Evolutionary conservation across 2,888 invertebrate species (phyloP), one percentile per base, ranked within the genome.

Genomic region (Cistogaster globosa): DNA sequence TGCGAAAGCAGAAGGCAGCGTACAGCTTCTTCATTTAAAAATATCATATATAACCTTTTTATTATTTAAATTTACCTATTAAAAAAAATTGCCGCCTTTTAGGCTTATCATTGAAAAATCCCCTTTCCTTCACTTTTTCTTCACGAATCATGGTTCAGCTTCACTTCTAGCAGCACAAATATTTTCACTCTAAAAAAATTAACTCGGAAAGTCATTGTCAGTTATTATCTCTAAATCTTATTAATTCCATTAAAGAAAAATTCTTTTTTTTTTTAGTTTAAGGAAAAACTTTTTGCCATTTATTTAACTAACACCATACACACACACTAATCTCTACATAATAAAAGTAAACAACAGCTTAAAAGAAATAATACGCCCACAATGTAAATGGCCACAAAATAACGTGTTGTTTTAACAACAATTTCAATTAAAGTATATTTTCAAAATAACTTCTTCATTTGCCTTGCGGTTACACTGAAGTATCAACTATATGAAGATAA

Each of bases 361-460:
- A 32, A 38, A 16, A 77, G 26, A 42, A 58, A 45, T 51, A 51
- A 65, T 14, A 42, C 48, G 57, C 36, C 20, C 16, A 51, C 55
- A 71, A 48, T 71, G 60, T 32, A 16, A 51, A 58, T 60, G 74
- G 57, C 62, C 69, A 63, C 76, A 75, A 69, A 79, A 60, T 48
- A 74, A 74, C 57, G 80, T 81, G 80, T 68, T 75, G 74, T 81
- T 81, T 75, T 9, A 82, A 71, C 63, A 82, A 81, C 75, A 81
- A 76, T 76, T 77, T 83, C 82, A 83, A 83, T 83, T 83, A 83
- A 83, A 77, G 62, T 81, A 68, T 75, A 74, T 75, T 78, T 71
- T 63, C 32, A 55, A 81, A 75, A 81, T 81, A 36, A 62, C 74
- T 80, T 67, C 57, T 72, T 81, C 60, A 74, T 74, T 74, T 81